phyloP scores from a whole-genome alignment of 1,140 invertebrate genomes.

The Yoshiicerus persimilis region DNA sequence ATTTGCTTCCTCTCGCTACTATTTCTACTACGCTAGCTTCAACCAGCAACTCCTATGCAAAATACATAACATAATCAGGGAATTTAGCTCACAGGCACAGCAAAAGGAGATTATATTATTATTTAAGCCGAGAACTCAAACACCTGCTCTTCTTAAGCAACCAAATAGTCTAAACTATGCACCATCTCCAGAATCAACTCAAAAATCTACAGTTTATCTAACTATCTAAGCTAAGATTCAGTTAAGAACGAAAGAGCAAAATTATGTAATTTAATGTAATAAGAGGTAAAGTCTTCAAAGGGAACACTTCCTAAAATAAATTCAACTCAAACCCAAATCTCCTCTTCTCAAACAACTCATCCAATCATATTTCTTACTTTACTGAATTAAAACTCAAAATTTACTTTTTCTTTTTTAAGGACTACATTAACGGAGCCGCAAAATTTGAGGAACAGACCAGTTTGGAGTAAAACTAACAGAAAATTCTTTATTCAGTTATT shows the following conservation, averaged over 20 bases:
- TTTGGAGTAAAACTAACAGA: no score
- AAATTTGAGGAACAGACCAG: no score
- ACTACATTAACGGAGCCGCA: no score
- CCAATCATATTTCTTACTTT: no score
- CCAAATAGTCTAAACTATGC: background rate
- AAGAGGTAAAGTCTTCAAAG: background rate
- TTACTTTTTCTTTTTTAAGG: no score
- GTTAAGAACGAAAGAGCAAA: background rate
- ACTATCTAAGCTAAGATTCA: background rate
- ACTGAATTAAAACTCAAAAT: no score
- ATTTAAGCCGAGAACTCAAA: constrained; percentile 15
- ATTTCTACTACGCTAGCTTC: background rate
- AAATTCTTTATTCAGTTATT: no score
- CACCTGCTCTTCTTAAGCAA: background rate
- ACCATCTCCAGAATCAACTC: background rate
- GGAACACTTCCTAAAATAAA: background rate
- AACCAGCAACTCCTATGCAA: background rate
- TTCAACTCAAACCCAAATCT: background rate
- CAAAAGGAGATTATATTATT: background rate
- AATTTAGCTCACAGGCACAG: background rate
- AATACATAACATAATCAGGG: background rate
- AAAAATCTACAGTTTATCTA: background rate
- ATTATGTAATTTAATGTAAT: constrained; percentile 14
- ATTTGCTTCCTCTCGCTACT: background rate
- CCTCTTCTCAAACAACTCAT: background rate